Base-by-base conservation (phyloP, 2,797 vertebrate genomes). In the Euphonia xanthogaster region DNA sequence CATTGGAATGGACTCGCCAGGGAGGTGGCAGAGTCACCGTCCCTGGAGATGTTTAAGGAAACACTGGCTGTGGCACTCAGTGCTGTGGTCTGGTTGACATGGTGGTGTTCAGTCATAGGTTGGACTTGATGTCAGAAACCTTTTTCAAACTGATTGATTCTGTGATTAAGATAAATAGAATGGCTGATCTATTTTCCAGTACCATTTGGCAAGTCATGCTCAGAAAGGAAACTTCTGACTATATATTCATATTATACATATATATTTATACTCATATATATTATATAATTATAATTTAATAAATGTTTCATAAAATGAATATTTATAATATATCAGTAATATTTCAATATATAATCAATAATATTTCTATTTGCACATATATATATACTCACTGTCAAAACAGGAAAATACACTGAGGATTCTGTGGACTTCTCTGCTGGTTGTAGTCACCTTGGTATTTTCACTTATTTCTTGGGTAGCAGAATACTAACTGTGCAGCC, bases 11-110 rank as follows among this genome's bases (percentile, higher is more conserved):
- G 20, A 24, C 28, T 62, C 20, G 42, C 4, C 37, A 51, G n/a
- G 24, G 17, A 65, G 28, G 6, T 57, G 44, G 6, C 22, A 37
- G 40, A 33, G n/a, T 58, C 23, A 50, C 19, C 0, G 0, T 39
- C 51, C 37, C 23, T 50, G 12, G 16, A 72, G 20, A 5, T 57
- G 37, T 37, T 71, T 50, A 28, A 57, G 28, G 28, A 27, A 24
- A 8, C 22, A 22, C 14, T 35, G 73, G 2, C 23, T 18, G 8
- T 55, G 42, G 23, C 50, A 37, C 37, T 33, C n/a, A 21, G 28
- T 45, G 14, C 44, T 24, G 8, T 10, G 37, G 13, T 50, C 51
- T 65, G 17, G 7, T 33, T 72, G 20, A 21, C n/a, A 4, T 14
- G n/a, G 9, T 58, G 16, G 12, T 25, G 20, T 58, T 72, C 24